These are phyloP conservation scores for Epizoanthus scotinus DNA, from an alignment of 92 coral and sea anemone genomes.

Conservation along the genomic window DNA sequence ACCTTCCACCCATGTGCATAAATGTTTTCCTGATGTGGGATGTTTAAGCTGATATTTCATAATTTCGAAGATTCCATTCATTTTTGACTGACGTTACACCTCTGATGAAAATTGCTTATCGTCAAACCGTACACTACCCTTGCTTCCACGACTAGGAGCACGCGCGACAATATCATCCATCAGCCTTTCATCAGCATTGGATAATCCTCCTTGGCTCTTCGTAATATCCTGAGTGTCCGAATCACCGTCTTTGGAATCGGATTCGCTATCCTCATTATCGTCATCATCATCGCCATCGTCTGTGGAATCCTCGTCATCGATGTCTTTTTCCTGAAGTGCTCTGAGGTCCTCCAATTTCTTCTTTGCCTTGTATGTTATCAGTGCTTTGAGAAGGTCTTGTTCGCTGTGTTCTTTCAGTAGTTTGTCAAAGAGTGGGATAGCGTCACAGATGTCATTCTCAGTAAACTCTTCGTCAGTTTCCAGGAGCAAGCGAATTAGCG, in stretches of 20 bases:
- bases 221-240: slow-evolving; percentile 28
- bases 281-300: slow-evolving; percentile 42
- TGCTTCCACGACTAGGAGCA: not conserved
- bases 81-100: not conserved
- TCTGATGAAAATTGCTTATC: not conserved
- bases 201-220: not conserved
- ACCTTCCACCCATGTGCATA: no score
- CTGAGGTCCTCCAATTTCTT: slow-evolving; percentile 55
- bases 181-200: slow-evolving; percentile 17
- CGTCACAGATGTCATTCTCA: slow-evolving; percentile 93
- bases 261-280: slow-evolving; percentile 48
- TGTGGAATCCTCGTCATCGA: slow-evolving; percentile 31
- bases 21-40: no score
- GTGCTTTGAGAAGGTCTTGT: slow-evolving; percentile 65
- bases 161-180: slow-evolving; percentile 6
- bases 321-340: slow-evolving; percentile 35
- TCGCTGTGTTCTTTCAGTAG: slow-evolving; percentile 60
- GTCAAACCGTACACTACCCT: slow-evolving; percentile 7
- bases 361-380: slow-evolving; percentile 67
- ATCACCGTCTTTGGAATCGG: slow-evolving; percentile 46
- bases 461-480: slow-evolving; percentile 88
- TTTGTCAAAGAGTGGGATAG: slow-evolving; percentile 89
- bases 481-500: slow-evolving; percentile 74
- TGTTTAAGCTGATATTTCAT: no score
- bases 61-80: no score